Evolutionary conservation across 2,113 vertebrate genomes (phyloP).

Genomic region (Pyrgilauda ruficollis): DNA sequence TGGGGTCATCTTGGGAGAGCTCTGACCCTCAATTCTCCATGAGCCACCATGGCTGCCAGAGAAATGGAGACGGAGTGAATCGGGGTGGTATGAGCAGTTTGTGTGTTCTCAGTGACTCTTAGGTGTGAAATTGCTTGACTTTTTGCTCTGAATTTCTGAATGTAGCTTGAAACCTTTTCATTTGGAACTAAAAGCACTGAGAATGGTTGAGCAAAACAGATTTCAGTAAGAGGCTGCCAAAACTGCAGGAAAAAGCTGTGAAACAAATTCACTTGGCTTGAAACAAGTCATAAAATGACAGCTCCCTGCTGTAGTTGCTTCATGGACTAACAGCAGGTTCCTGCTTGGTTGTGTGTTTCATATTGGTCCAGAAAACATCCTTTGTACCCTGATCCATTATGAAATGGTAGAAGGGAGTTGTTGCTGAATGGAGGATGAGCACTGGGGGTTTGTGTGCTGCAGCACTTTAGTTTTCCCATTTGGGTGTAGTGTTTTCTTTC

Average conservation of each 20-base stretch:
- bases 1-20: background rate
- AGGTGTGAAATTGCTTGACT: background rate
- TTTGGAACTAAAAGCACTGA: background rate
- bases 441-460: background rate
- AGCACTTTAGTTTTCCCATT: background rate
- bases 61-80: background rate
- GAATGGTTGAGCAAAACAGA: slow-evolving; percentile 24
- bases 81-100: background rate
- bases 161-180: background rate
- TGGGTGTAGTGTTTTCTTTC: background rate
- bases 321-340: slow-evolving; percentile 47
- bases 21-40: background rate
- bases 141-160: slow-evolving; percentile 10
- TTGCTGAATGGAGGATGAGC: background rate
- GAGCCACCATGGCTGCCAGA: background rate
- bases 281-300: slow-evolving; percentile 13
- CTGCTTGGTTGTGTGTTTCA: slow-evolving; percentile 23
- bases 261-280: slow-evolving; percentile 55
- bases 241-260: slow-evolving; percentile 36
- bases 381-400: background rate
- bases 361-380: background rate
- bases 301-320: slow-evolving; percentile 53
- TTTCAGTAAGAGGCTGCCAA: slow-evolving; percentile 2
- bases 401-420: background rate
- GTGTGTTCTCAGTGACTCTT: background rate